Evolutionary conservation across 2,888 invertebrate genomes (phyloP).

Genomic region (Plebejus anna): DNA sequence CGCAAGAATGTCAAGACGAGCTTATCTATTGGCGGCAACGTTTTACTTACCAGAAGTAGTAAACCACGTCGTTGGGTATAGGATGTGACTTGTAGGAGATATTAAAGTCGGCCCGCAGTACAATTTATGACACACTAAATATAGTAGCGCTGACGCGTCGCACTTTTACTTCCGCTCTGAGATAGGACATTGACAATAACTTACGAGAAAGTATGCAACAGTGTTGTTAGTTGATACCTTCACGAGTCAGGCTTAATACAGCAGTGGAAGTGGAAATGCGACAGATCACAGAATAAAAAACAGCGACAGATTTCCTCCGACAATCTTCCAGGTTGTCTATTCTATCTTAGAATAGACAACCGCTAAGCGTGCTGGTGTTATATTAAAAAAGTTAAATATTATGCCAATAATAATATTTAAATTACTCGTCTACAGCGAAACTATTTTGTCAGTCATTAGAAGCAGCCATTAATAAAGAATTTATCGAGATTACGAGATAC

Average conservation of each 20-base stretch:
- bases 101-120: slow-evolving; percentile 1
- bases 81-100: slow-evolving; percentile 17
- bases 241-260: not conserved
- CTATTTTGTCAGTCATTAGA: too few relatives aligned
- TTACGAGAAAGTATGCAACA: slow-evolving; percentile 15
- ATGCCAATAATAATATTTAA: too few relatives aligned
- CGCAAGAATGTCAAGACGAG: not conserved
- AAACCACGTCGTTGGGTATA: not conserved
- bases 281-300: not conserved
- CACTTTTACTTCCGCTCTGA: slow-evolving; percentile 26
- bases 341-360: not conserved
- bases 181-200: slow-evolving; percentile 16
- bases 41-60: not conserved
- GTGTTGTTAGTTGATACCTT: not conserved
- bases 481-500: too few relatives aligned
- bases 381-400: too few relatives aligned
- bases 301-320: not conserved
- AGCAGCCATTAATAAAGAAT: too few relatives aligned
- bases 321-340: not conserved
- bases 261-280: too few relatives aligned
- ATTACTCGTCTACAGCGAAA: too few relatives aligned
- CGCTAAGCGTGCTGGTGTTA: too few relatives aligned
- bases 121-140: slow-evolving; percentile 17
- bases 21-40: not conserved
- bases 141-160: slow-evolving; percentile 21